Percentiles rank a stretch among this genome's conserved stretches.
Conservation (phyloP, 1,140 invertebrate species). For the Phenacoccus solenopsis region DNA sequence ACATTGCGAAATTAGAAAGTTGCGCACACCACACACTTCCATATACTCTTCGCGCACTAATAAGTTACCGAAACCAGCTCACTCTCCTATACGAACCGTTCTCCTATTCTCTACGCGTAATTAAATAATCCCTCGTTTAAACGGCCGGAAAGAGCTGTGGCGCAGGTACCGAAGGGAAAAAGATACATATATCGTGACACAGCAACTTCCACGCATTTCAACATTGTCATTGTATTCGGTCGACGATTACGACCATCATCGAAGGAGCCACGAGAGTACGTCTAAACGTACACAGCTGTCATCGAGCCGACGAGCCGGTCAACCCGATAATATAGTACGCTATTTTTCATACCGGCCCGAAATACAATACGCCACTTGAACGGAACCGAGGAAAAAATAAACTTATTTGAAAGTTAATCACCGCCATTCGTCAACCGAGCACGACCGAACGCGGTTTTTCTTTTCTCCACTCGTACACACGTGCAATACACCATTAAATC, state of each 20-base stretch:
- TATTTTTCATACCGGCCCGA: neutral
- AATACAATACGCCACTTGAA: neutral
- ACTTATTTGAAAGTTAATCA: neutral
- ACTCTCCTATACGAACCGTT: too few relatives aligned
- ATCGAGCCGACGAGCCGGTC: neutral
- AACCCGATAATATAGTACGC: neutral
- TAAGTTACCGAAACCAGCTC: too few relatives aligned
- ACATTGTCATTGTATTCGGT: neutral
- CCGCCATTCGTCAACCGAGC: neutral
- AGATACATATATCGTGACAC: neutral
- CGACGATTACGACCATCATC: neutral
- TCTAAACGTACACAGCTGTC: neutral
- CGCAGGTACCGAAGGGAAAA: too few relatives aligned
- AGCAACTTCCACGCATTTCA: neutral
- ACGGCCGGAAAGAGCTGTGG: too few relatives aligned
- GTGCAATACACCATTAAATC: too few relatives aligned
- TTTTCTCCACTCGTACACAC: neutral
- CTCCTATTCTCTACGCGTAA: too few relatives aligned
- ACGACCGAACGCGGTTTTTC: neutral
- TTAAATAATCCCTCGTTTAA: too few relatives aligned
- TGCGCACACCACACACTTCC: too few relatives aligned
- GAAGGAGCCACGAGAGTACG: neutral
- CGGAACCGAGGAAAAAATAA: too few relatives aligned
- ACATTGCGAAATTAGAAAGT: too few relatives aligned
- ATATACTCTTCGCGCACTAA: too few relatives aligned